phyloP scores from a whole-genome alignment of 2,888 invertebrate genomes.

The Zhengitettix transpicula region DNA sequence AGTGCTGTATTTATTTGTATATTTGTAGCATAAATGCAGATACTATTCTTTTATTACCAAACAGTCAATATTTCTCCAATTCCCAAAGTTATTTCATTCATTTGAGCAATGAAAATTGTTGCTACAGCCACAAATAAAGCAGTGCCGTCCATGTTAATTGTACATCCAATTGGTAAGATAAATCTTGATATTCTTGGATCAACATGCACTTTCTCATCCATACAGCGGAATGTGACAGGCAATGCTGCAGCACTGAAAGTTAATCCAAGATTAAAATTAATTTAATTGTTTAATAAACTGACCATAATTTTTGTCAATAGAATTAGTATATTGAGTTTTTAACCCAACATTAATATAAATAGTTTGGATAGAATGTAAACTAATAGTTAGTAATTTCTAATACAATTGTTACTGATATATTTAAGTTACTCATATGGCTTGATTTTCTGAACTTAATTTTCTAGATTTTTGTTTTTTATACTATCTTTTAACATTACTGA shows the following conservation, averaged over 20 bases:
- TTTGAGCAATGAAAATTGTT: slow-evolving; percentile 72
- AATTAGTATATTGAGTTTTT: not conserved
- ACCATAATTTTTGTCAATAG: no score
- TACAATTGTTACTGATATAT: no score
- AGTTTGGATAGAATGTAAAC: no score
- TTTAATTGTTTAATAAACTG: no score
- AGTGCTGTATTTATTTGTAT: no score
- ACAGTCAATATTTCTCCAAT: slow-evolving; percentile 76
- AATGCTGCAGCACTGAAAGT: slow-evolving; percentile 63
- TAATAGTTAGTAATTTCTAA: no score
- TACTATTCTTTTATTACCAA: slow-evolving; percentile 29
- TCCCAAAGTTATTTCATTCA: slow-evolving; percentile 65
- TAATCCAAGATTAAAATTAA: no score
- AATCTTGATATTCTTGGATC: slow-evolving; percentile 72
- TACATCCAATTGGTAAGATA: slow-evolving; percentile 79
- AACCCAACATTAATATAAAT: no score
- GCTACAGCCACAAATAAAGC: slow-evolving; percentile 79
- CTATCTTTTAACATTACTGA: no score
- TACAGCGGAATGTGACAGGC: slow-evolving; percentile 70
- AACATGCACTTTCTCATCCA: slow-evolving; percentile 68
- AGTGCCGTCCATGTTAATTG: slow-evolving; percentile 86
- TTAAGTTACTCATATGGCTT: no score
- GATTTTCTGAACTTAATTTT: no score
- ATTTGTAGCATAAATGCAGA: not conserved
- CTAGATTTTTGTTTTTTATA: no score